Evolutionary conservation across 2,113 vertebrate genomes (phyloP).

Genomic region (Abramis brama): DNA sequence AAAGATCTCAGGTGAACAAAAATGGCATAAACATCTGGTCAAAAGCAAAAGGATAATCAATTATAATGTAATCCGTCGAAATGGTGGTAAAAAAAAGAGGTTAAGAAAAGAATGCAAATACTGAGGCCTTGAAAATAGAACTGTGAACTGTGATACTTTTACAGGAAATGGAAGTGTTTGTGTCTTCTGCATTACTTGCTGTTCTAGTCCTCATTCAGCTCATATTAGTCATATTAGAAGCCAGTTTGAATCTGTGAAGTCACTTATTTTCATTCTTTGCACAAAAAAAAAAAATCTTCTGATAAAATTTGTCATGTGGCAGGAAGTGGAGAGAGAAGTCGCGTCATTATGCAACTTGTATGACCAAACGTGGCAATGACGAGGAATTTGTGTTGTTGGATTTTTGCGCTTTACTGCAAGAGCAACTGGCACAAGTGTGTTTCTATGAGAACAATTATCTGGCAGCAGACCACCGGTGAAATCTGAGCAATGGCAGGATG

Average conservation of each 20-base stretch:
- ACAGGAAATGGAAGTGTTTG: conserved; percentile 18
- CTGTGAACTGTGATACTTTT: background rate
- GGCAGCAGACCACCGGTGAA: background rate
- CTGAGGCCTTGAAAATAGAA: background rate
- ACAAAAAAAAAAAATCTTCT: background rate
- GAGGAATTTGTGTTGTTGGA: background rate
- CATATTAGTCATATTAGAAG: background rate
- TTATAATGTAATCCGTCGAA: background rate
- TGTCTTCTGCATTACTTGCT: background rate
- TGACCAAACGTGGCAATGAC: background rate
- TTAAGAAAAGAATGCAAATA: background rate
- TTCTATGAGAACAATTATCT: conserved; percentile 62
- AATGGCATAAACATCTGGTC: conserved; percentile 24
- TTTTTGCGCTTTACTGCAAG: conserved; percentile 55
- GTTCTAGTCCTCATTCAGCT: background rate
- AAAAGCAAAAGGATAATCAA: conserved; percentile 2
- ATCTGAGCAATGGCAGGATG: conserved; percentile 52
- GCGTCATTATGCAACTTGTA: background rate
- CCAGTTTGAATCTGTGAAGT: background rate
- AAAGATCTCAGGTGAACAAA: conserved; percentile 25
- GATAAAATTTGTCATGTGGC: conserved; percentile 8
- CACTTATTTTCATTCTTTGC: background rate
- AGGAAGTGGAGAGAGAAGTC: background rate
- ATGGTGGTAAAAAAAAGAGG: background rate
- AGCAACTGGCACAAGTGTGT: conserved; percentile 56